Conservation (phyloP, 2,888 invertebrate genomes). For the Sturmia bella region DNA sequence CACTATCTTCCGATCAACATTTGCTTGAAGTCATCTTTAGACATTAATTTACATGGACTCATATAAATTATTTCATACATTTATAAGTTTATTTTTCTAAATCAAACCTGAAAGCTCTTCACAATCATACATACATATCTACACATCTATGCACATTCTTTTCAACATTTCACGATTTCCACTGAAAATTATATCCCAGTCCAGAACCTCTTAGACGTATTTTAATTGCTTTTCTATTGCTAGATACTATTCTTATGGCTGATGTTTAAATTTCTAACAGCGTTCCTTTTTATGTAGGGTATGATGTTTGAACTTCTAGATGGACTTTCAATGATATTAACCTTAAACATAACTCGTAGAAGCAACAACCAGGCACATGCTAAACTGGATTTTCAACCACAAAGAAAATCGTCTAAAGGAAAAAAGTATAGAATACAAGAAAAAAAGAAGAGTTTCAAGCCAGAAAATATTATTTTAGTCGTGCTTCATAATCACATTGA, state of each 20-base stretch:
- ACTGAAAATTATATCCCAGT: no score
- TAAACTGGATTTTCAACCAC: constrained; percentile 61
- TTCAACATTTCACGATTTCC: no score
- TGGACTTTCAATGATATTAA: constrained; percentile 60
- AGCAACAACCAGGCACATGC: constrained; percentile 64
- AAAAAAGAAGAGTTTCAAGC: constrained; percentile 29
- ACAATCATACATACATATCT: no score
- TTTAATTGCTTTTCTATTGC: not conserved
- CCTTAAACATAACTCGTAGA: constrained; percentile 62
- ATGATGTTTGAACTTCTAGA: constrained; percentile 58
- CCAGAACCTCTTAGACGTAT: not conserved
- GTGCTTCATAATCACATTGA: constrained; percentile 61
- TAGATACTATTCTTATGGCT: not conserved
- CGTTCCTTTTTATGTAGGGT: constrained; percentile 33
- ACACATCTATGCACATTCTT: no score
- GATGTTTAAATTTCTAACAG: not conserved
- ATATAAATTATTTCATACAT: no score
- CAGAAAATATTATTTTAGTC: constrained; percentile 39
- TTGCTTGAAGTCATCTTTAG: no score
- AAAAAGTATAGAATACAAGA: not conserved
- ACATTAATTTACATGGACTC: no score
- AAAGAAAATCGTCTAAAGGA: constrained; percentile 16
- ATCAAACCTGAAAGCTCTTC: no score
- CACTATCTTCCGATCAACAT: no score
- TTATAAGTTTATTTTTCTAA: no score